Percentiles rank a stretch among this genome's conserved stretches.
phyloP scores from a whole-genome alignment of 2,113 vertebrate species.

The Azemiops feae region DNA sequence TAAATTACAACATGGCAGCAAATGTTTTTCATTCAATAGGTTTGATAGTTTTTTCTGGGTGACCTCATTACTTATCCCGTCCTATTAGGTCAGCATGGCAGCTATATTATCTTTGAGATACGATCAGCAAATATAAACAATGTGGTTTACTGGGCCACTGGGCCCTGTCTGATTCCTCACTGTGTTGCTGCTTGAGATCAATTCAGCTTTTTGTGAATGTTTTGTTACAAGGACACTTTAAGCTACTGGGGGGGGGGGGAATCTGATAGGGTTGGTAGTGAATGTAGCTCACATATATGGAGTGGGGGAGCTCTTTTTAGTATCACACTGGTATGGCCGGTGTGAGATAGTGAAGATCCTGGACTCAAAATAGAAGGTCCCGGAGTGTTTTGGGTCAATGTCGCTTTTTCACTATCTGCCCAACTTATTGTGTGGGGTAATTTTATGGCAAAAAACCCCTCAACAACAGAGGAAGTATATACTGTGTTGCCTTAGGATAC shows the following conservation, averaged over 20 bases:
- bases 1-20: neutral
- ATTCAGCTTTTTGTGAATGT: neutral
- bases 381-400: neutral
- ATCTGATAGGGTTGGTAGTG: neutral
- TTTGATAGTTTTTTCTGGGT: neutral
- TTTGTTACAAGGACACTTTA: neutral
- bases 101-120: neutral
- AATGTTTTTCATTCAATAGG: neutral
- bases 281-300: neutral
- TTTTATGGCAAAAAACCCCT: neutral
- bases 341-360: neutral
- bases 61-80: neutral
- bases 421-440: neutral
- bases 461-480: neutral
- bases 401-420: neutral
- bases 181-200: neutral
- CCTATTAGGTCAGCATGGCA: neutral
- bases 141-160: neutral
- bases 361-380: neutral
- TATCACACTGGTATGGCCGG: neutral
- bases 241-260: neutral
- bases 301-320: neutral
- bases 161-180: neutral
- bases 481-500: neutral
- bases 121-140: neutral